Conservation (phyloP, 2,113 vertebrate genomes). For the Dicerorhinus sumatrensis region DNA sequence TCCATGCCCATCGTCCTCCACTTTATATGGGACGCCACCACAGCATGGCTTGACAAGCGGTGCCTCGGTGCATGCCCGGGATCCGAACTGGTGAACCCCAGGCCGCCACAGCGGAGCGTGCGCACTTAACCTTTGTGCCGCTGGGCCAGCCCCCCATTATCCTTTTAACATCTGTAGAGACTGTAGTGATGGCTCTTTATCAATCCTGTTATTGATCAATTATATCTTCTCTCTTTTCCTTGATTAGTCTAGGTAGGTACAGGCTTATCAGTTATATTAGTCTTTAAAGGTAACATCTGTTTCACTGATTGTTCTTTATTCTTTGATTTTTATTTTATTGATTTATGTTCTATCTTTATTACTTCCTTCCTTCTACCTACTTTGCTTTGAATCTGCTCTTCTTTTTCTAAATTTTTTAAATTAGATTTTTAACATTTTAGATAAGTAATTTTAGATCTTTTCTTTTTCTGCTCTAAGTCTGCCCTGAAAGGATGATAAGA, state of each 20-base stretch:
- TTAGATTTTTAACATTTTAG: neutral
- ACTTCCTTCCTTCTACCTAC: neutral
- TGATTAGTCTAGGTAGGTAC: neutral
- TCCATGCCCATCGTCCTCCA: no score
- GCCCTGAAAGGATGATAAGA: neutral
- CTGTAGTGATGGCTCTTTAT: neutral
- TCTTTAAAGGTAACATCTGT: neutral
- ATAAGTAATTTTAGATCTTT: neutral
- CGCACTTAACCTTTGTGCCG: no score
- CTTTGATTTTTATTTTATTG: neutral
- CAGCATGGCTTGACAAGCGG: no score
- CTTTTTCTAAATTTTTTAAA: neutral
- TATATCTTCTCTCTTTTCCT: conserved; percentile 1
- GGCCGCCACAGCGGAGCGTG: no score
- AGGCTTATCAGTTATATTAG: neutral
- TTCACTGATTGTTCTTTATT: conserved; percentile 41
- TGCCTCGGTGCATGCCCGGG: no score
- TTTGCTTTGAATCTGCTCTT: neutral
- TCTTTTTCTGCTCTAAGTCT: neutral
- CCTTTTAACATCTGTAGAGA: neutral
- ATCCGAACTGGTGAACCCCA: no score
- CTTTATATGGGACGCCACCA: no score
- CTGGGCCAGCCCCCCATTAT: neutral
- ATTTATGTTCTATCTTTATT: neutral
- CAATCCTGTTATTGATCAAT: neutral